Percentiles rank a stretch among this genome's conserved stretches.
These are phyloP conservation scores for Lasioglossum oenotherae DNA, from an alignment of 2,888 invertebrate species.

Conservation along the genomic window DNA sequence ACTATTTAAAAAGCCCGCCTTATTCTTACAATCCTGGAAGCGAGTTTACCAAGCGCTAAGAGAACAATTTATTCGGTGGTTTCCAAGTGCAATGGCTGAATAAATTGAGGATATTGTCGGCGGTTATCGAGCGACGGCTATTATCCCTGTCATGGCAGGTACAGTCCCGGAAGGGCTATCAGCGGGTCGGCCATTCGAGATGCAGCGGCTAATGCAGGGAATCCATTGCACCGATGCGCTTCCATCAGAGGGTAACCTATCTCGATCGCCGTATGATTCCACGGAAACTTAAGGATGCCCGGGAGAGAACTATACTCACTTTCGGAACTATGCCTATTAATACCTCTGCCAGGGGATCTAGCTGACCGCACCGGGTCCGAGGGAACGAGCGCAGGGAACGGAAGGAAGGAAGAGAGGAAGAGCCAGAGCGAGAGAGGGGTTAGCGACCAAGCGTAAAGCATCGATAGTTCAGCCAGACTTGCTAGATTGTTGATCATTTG, in stretches of 20 bases:
- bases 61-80: background rate
- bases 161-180: constrained; percentile 1
- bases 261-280: constrained; percentile 19
- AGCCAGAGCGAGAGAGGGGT: constrained; percentile 51
- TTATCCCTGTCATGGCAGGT: background rate
- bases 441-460: constrained; percentile 79
- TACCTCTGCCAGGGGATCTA: constrained; percentile 66
- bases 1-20: no score
- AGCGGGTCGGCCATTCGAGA: background rate
- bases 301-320: constrained; percentile 46
- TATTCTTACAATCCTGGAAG: no score
- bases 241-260: constrained; percentile 5
- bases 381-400: constrained; percentile 38
- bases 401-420: constrained; percentile 1
- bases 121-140: background rate
- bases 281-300: constrained; percentile 33
- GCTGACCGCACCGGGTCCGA: constrained; percentile 71
- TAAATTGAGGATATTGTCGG: background rate
- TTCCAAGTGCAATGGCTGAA: background rate
- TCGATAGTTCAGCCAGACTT: constrained; percentile 73
- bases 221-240: constrained; percentile 45
- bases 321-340: constrained; percentile 75
- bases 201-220: constrained; percentile 13
- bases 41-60: no score
- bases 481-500: constrained; percentile 48